These are phyloP conservation scores for Boloria selene DNA, from an alignment of 2,888 invertebrate species.

Conservation along the genomic window DNA sequence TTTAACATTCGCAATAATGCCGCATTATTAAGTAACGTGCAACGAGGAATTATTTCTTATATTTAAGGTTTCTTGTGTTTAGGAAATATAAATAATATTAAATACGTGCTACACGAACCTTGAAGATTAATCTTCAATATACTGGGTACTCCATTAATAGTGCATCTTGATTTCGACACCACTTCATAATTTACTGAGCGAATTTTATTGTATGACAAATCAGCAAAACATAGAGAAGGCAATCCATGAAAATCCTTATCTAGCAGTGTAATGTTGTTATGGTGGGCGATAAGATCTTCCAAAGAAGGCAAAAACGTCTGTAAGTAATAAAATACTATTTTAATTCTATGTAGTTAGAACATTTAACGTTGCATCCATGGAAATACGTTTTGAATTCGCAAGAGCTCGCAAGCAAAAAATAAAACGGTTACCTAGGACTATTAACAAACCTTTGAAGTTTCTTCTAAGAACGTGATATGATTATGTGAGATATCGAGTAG, in stretches of 20 bases:
- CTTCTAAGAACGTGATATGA: constrained; percentile 88
- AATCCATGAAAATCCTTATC: constrained; percentile 92
- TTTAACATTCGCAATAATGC: constrained; percentile 22
- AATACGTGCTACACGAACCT: constrained; percentile 80
- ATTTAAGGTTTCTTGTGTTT: neutral
- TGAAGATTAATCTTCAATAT: constrained; percentile 89
- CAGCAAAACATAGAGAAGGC: constrained; percentile 90
- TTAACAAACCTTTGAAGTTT: constrained; percentile 88
- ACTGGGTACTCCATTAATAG: constrained; percentile 89
- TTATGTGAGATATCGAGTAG: constrained; percentile 91
- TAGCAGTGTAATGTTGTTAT: constrained; percentile 88
- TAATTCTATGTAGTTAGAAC: neutral
- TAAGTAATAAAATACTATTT: constrained; percentile 47
- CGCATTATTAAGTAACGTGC: constrained; percentile 3
- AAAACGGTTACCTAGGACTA: constrained; percentile 36
- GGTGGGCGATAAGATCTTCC: constrained; percentile 88
- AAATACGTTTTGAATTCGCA: constrained; percentile 35
- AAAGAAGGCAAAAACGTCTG: constrained; percentile 90
- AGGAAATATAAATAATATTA: neutral
- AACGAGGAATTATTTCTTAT: neutral
- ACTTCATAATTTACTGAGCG: constrained; percentile 87
- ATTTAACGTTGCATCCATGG: neutral
- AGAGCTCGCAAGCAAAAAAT: constrained; percentile 41
- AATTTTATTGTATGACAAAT: constrained; percentile 90
- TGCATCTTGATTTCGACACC: constrained; percentile 90